These are phyloP conservation scores for Leptopilina syphax DNA, from an alignment of 2,888 invertebrate species.

Conservation along the genomic window DNA sequence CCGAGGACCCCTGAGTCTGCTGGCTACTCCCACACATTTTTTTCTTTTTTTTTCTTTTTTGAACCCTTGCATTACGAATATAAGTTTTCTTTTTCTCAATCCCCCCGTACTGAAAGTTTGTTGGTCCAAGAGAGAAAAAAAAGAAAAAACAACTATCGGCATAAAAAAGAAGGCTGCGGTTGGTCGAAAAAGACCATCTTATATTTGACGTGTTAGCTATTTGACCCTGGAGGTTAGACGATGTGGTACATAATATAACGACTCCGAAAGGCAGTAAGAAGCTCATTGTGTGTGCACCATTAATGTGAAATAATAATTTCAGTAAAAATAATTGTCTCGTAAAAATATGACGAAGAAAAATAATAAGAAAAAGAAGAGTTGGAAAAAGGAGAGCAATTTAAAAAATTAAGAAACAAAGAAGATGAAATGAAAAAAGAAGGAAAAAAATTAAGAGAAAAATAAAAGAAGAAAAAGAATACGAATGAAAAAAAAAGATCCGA, in stretches of 20 bases:
- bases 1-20: slow-evolving; percentile 15
- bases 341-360: not conserved
- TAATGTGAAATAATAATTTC: not conserved
- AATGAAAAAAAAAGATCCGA: no score
- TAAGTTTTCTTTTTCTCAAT: slow-evolving; percentile 13
- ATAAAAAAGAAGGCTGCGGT: slow-evolving; percentile 5
- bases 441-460: no score
- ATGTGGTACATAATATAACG: slow-evolving; percentile 29
- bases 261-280: slow-evolving; percentile 12
- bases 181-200: slow-evolving; percentile 21
- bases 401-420: no score
- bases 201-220: slow-evolving; percentile 39
- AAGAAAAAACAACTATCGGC: no score
- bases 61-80: slow-evolving; percentile 20
- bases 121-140: not conserved
- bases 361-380: no score
- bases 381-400: no score
- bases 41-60: not conserved
- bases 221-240: slow-evolving; percentile 32
- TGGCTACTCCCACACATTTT: slow-evolving; percentile 24
- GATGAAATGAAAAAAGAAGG: no score
- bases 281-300: not conserved
- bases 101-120: not conserved
- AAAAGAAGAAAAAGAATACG: no score
- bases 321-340: slow-evolving; percentile 20